Evolutionary conservation across 2,797 vertebrate genomes (phyloP).

Genomic region (Eupleurogrammus muticus): DNA sequence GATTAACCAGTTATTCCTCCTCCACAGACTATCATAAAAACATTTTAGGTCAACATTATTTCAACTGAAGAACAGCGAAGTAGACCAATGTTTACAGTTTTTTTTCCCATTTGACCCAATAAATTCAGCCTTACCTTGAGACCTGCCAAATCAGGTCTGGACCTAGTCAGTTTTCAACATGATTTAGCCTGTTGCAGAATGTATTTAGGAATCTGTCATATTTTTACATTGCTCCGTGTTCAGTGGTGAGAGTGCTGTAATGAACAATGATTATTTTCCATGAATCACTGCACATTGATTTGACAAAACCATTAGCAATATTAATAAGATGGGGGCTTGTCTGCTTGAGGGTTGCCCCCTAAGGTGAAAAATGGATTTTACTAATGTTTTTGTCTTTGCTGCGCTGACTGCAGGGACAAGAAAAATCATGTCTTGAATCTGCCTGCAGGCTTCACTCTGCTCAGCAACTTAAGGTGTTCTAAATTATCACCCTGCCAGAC

Average conservation of each 20-base stretch:
- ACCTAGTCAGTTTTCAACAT: too few relatives aligned
- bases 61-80: too few relatives aligned
- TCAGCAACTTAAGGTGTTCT: background rate
- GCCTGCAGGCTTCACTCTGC: slow-evolving; percentile 28
- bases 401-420: slow-evolving; percentile 39
- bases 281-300: slow-evolving; percentile 24
- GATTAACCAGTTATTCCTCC: too few relatives aligned
- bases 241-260: background rate
- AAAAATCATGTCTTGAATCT: slow-evolving; percentile 52
- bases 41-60: too few relatives aligned
- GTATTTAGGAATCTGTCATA: background rate
- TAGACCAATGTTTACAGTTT: too few relatives aligned
- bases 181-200: background rate
- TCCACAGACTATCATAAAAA: too few relatives aligned
- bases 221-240: background rate
- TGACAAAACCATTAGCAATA: slow-evolving; percentile 46
- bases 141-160: too few relatives aligned
- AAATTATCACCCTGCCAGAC: slow-evolving; percentile 10
- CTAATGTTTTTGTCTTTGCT: slow-evolving; percentile 12
- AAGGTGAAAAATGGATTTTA: slow-evolving; percentile 14
- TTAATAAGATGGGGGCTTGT: slow-evolving; percentile 25
- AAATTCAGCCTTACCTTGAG: background rate
- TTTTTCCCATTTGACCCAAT: background rate
- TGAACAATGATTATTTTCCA: background rate
- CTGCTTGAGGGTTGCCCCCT: slow-evolving; percentile 13